phyloP scores from a whole-genome alignment of 1,140 invertebrate species.

The Rhyacophila brunnea region DNA sequence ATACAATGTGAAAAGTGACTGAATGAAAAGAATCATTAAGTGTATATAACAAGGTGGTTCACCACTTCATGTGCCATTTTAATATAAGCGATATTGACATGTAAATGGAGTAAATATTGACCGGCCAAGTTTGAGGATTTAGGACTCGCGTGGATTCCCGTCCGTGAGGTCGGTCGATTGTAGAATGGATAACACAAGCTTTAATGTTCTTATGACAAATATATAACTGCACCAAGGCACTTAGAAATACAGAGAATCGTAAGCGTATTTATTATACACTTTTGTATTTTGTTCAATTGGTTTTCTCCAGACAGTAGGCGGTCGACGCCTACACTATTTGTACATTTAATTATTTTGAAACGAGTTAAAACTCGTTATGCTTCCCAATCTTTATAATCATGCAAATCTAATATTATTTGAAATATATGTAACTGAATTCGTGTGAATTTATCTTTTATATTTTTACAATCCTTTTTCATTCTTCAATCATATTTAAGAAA shows the following conservation, averaged over 20 bases:
- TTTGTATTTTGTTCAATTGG: neutral
- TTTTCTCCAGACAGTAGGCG: too few relatives aligned
- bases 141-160: slow-evolving; percentile 6
- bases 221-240: slow-evolving; percentile 36
- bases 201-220: slow-evolving; percentile 37
- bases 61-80: slow-evolving; percentile 37
- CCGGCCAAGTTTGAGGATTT: neutral
- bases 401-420: too few relatives aligned
- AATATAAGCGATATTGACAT: slow-evolving; percentile 28
- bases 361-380: too few relatives aligned
- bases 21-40: slow-evolving; percentile 10
- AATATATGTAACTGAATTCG: too few relatives aligned
- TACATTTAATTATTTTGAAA: too few relatives aligned
- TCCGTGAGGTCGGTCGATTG: slow-evolving; percentile 2
- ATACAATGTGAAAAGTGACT: neutral
- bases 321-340: too few relatives aligned
- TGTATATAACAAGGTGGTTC: slow-evolving; percentile 30
- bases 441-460: too few relatives aligned
- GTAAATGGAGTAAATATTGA: slow-evolving; percentile 10
- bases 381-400: too few relatives aligned
- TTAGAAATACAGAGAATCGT: slow-evolving; percentile 27
- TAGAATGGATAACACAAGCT: slow-evolving; percentile 35
- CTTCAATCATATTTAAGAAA: too few relatives aligned
- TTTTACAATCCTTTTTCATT: too few relatives aligned
- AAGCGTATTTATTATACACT: slow-evolving; percentile 6